A percentile compares a stretch with the other conserved stretches of the same genome.
phyloP scores from a whole-genome alignment of 2,113 vertebrate genomes.

The Puntigrus tetrazona region DNA sequence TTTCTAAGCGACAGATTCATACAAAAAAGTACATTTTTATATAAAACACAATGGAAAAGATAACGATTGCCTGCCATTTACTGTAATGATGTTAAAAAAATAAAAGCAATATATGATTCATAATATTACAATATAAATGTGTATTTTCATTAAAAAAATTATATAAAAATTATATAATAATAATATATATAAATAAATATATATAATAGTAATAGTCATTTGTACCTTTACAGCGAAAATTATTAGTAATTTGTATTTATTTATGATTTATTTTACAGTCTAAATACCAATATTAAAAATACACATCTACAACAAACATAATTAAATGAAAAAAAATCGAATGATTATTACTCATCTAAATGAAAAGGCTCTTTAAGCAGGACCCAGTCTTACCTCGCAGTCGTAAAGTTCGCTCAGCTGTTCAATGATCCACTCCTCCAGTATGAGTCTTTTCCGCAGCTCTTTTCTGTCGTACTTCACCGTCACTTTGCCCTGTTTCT shows the following conservation, averaged over 20 bases:
- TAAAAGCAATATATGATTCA: background rate
- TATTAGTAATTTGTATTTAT: background rate
- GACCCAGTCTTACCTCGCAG: slow-evolving; percentile 83
- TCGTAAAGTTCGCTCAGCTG: slow-evolving; percentile 93
- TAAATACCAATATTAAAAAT: background rate
- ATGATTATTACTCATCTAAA: background rate
- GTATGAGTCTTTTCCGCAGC: slow-evolving; percentile 89
- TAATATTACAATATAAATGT: background rate
- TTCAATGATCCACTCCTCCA: slow-evolving; percentile 98
- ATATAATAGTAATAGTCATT: too few relatives aligned
- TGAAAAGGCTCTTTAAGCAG: background rate
- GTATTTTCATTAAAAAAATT: background rate
- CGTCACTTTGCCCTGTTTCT: slow-evolving; percentile 94
- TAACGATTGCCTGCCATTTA: background rate
- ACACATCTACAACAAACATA: background rate
- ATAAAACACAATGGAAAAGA: background rate
- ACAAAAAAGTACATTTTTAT: background rate
- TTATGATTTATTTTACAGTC: too few relatives aligned
- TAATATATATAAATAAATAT: too few relatives aligned
- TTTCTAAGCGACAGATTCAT: background rate
- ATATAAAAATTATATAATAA: background rate
- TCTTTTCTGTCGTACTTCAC: slow-evolving; percentile 97
- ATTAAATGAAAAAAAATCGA: background rate
- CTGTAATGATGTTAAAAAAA: background rate
- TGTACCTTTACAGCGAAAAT: too few relatives aligned